Percentiles rank a stretch among this genome's conserved stretches.
phyloP scores from a whole-genome alignment of 2,797 vertebrate genomes.

The Sphenopsis melanotis region DNA sequence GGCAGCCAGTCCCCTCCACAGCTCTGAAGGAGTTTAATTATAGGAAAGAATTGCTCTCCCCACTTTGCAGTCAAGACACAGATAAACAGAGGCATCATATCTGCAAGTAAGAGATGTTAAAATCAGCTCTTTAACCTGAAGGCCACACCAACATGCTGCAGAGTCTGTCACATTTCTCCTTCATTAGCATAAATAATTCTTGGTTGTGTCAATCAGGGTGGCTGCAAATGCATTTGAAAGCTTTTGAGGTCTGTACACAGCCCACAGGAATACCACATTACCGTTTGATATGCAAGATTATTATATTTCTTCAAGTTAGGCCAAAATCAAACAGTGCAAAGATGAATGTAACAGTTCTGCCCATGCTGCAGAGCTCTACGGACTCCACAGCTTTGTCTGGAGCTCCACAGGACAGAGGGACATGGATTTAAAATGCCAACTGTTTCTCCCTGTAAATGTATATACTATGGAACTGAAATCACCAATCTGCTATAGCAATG shows the following conservation, averaged over 20 bases:
- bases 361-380: fast-evolving
- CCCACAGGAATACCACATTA: background rate
- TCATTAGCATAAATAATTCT: background rate
- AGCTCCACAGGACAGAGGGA: background rate
- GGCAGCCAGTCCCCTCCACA: background rate
- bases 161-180: background rate
- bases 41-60: background rate
- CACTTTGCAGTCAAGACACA: background rate
- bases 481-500: background rate
- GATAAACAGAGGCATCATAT: background rate
- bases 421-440: background rate
- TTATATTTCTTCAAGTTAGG: background rate
- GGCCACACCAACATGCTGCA: fast-evolving
- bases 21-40: background rate
- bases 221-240: background rate
- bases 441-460: background rate
- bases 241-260: fast-evolving
- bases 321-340: background rate
- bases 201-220: background rate
- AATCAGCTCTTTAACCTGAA: background rate
- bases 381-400: background rate
- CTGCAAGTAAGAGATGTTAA: background rate
- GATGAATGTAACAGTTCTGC: background rate
- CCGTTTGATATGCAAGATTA: background rate
- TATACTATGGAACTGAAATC: background rate